phyloP scores from a whole-genome alignment of 2,797 vertebrate species.

The Varecia variegata region DNA sequence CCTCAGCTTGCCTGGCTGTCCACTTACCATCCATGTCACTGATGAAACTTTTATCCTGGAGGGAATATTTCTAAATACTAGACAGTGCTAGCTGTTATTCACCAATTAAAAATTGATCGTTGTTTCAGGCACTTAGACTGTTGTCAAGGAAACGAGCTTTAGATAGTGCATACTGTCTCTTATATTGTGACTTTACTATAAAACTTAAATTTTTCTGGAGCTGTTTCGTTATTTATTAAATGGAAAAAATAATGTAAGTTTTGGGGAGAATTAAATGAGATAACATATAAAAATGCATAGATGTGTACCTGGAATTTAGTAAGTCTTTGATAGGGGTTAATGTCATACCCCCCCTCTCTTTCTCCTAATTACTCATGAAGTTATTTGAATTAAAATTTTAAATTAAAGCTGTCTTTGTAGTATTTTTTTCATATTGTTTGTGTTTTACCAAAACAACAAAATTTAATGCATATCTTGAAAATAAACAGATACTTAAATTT shows the following conservation, averaged over 20 bases:
- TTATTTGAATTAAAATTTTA: neutral
- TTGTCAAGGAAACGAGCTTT: neutral
- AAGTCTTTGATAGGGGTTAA: neutral
- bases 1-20: neutral
- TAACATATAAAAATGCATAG: neutral
- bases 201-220: constrained; percentile 25
- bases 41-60: neutral
- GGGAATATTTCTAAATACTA: neutral
- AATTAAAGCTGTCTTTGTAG: neutral
- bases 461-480: neutral
- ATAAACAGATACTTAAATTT: neutral
- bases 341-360: neutral
- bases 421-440: neutral
- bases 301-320: neutral
- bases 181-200: neutral
- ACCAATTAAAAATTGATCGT: neutral
- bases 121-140: neutral
- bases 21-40: neutral
- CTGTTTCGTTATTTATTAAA: neutral
- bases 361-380: neutral
- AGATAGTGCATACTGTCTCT: neutral
- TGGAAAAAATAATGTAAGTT: neutral
- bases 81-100: neutral
- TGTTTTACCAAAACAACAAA: neutral
- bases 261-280: neutral